Conservation (phyloP, 2,888 invertebrate genomes). For the Andrena haemorrhoa region DNA sequence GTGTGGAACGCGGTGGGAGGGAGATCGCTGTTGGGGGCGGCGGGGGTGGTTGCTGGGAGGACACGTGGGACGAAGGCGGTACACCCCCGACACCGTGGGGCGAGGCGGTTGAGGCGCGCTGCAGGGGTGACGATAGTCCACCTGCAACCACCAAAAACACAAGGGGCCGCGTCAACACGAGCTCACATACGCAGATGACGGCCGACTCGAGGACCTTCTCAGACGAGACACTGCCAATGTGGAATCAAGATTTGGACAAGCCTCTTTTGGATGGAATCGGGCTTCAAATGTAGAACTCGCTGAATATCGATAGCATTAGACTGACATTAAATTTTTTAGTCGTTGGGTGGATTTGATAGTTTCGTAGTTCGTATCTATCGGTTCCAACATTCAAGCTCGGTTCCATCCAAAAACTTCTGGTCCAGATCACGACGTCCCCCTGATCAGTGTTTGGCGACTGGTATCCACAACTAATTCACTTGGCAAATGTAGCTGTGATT, state of each 20-base stretch:
- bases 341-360: not conserved
- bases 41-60: slow-evolving; percentile 78
- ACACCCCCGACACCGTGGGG: slow-evolving; percentile 81
- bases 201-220: slow-evolving; percentile 45
- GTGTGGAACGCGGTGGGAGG: slow-evolving; percentile 82
- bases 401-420: not conserved
- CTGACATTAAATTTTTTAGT: not conserved
- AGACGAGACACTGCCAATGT: slow-evolving; percentile 7
- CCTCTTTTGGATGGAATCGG: not conserved
- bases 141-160: slow-evolving; percentile 84
- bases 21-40: slow-evolving; percentile 71
- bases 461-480: not conserved
- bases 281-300: not conserved
- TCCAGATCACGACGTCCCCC: not conserved
- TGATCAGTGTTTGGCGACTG: not conserved
- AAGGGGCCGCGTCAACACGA: slow-evolving; percentile 79
- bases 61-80: slow-evolving; percentile 81
- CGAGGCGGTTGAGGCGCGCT: slow-evolving; percentile 84
- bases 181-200: slow-evolving; percentile 60
- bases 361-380: not conserved
- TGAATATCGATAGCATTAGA: not conserved
- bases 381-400: not conserved
- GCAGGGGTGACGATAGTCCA: slow-evolving; percentile 85
- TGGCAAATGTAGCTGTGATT: not conserved
- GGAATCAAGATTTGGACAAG: not conserved